A percentile compares a stretch with the other conserved stretches of the same genome.
Evolutionary conservation across 2,888 invertebrate genomes (phyloP).

Genomic region (Stenodema calcarata): DNA sequence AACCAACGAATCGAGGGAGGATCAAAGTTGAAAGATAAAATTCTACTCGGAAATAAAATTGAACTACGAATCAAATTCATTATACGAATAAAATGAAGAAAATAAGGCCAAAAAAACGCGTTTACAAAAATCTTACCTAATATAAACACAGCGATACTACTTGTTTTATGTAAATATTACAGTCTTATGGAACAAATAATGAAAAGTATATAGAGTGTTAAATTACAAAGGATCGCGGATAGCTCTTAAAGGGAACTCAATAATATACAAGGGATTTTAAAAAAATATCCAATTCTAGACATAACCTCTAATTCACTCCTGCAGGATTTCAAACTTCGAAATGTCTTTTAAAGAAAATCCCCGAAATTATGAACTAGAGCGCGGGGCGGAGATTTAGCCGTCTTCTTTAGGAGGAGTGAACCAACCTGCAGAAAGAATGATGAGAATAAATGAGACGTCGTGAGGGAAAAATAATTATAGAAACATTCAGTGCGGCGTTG

Average conservation of each 20-base stretch:
- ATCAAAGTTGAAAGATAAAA: neutral
- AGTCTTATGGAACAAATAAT: constrained; percentile 53
- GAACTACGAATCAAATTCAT: neutral
- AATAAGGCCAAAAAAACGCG: neutral
- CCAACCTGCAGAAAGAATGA: constrained; percentile 76
- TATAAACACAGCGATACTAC: constrained; percentile 23
- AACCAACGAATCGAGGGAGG: neutral
- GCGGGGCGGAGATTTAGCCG: constrained; percentile 69
- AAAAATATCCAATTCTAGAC: constrained; percentile 53
- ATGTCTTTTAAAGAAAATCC: constrained; percentile 5
- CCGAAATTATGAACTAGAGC: neutral
- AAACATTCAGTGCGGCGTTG: no score
- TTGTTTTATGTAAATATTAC: constrained; percentile 43
- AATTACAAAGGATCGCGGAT: constrained; percentile 45
- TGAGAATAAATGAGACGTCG: constrained; percentile 1
- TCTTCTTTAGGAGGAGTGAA: constrained; percentile 91
- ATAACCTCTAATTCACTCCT: constrained; percentile 40
- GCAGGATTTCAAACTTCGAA: constrained; percentile 27
- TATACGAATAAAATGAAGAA: neutral
- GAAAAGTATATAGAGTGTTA: constrained; percentile 13
- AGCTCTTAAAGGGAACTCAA: constrained; percentile 50
- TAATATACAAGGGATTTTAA: constrained; percentile 50
- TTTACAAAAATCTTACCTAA: constrained; percentile 1
- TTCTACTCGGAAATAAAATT: neutral
- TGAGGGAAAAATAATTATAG: neutral